A percentile compares a stretch with the other conserved stretches of the same genome.
Evolutionary conservation across 2,797 vertebrate species (phyloP).

Genomic region (Pachyuromys duprasi): DNA sequence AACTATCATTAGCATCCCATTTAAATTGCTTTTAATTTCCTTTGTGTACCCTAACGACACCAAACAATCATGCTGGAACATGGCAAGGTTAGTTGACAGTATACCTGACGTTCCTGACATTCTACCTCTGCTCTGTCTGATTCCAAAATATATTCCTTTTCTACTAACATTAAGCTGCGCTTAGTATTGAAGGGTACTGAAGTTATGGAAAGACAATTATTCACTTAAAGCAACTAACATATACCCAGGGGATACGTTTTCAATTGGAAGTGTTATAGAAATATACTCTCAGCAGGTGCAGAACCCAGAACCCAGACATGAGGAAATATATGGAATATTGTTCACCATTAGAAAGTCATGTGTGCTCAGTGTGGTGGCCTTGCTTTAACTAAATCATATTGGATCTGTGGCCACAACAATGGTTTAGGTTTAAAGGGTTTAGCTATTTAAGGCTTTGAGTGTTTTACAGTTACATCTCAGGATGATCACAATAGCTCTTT

Average conservation of each 20-base stretch:
- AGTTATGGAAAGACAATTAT: background rate
- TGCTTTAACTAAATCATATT: constrained; percentile 62
- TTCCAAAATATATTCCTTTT: constrained; percentile 10
- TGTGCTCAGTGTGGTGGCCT: constrained; percentile 17
- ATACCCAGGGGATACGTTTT: constrained; percentile 20
- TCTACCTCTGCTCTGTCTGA: background rate
- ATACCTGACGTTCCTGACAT: background rate
- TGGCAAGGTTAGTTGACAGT: background rate
- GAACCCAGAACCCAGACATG: background rate
- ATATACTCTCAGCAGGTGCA: background rate
- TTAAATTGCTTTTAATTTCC: constrained; percentile 17
- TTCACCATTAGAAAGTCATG: background rate
- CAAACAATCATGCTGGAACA: background rate
- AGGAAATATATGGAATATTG: background rate
- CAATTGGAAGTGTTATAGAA: background rate
- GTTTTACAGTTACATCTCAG: constrained; percentile 37
- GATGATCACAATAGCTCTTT: constrained; percentile 16
- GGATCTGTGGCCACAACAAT: constrained; percentile 33
- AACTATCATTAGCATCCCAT: background rate
- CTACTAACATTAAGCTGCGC: background rate
- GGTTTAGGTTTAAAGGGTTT: background rate
- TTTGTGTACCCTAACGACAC: background rate
- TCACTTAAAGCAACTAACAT: background rate
- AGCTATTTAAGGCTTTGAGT: constrained; percentile 64
- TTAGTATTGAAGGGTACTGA: background rate